These are phyloP conservation scores for Eupithecia centaureata DNA, from an alignment of 2,888 invertebrate species.

Conservation along the genomic window DNA sequence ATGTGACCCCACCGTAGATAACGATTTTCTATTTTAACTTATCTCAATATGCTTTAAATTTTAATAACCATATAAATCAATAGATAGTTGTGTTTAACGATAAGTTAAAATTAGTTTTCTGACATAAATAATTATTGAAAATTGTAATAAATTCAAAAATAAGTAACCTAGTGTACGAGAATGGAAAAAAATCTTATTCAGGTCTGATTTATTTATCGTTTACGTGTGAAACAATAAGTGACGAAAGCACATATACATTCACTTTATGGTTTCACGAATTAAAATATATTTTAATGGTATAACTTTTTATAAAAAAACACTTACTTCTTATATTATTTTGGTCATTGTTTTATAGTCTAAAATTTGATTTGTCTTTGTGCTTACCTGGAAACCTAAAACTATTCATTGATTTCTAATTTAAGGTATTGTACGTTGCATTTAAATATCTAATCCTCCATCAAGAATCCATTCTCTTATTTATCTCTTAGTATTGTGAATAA, in stretches of 20 bases:
- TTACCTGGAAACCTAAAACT: no score
- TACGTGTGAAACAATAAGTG: background rate
- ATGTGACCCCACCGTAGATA: background rate
- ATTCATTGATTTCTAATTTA: no score
- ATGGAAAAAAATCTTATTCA: background rate
- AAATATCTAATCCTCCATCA: background rate
- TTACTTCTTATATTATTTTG: no score
- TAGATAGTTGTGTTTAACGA: background rate
- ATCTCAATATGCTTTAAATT: background rate
- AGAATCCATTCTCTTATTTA: constrained; percentile 39
- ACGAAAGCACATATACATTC: background rate
- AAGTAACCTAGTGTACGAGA: background rate
- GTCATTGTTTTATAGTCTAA: no score
- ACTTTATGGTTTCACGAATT: no score
- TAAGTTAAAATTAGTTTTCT: background rate
- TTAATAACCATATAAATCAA: background rate
- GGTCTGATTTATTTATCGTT: background rate
- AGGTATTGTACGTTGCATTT: no score
- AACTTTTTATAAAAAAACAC: no score
- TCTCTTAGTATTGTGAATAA: constrained; percentile 38
- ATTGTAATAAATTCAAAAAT: background rate
- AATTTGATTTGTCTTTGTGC: no score
- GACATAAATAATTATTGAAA: background rate
- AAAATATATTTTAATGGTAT: no score
- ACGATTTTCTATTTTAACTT: background rate